A percentile compares a stretch with the other conserved stretches of the same genome.
phyloP scores from a whole-genome alignment of 64 coral and sea anemone genomes.

The Dendronephthya gigantea region DNA sequence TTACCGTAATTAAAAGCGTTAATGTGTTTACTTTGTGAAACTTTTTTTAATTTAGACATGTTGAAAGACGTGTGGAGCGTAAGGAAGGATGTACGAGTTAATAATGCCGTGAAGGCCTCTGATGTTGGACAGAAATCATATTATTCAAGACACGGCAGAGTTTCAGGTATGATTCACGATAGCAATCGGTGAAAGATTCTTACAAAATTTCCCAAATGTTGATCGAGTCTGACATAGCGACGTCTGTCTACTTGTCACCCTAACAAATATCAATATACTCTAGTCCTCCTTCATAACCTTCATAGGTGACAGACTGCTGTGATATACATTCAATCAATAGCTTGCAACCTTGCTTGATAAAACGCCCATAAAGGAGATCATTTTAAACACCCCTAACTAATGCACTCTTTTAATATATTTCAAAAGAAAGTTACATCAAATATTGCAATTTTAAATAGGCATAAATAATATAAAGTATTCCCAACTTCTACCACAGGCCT shows the following conservation, averaged over 20 bases:
- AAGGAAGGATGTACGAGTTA: not conserved
- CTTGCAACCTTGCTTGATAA: no score
- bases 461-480: no score
- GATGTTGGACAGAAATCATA: conserved; percentile 3
- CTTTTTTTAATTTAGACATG: not conserved
- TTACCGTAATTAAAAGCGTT: not conserved
- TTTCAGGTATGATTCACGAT: not conserved
- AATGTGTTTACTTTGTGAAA: not conserved
- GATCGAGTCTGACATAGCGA: not conserved
- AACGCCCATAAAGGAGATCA: no score
- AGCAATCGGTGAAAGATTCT: not conserved
- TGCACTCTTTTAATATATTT: no score
- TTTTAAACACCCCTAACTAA: no score
- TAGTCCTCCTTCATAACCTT: not conserved
- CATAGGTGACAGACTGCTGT: no score
- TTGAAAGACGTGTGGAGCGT: not conserved
- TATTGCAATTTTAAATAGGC: no score
- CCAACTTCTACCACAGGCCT: not conserved
- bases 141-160: not conserved
- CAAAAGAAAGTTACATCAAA: no score
- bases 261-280: not conserved
- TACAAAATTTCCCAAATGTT: no score
- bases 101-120: not conserved
- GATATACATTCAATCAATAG: no score
- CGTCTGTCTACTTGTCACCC: not conserved